Base-by-base conservation (phyloP, 1,140 invertebrate species). In the Chionoecetes opilio region DNA sequence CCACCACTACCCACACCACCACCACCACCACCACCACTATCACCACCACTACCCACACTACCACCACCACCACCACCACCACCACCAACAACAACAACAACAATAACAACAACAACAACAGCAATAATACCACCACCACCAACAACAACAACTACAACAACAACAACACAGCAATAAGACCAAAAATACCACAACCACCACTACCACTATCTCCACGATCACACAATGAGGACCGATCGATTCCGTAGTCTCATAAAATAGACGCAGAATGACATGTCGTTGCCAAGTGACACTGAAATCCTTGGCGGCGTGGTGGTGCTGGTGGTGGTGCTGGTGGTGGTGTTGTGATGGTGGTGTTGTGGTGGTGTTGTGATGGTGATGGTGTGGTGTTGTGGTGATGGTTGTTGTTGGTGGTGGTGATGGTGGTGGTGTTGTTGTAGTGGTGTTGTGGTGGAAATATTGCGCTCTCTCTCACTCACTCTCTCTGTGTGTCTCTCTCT, bases 401-500 rank as follows among this genome's bases (percentile, higher is more conserved):
- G n/a, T n/a, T n/a, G n/a, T n/a, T n/a, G n/a, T n/a, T 17, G 21
- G 11, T 53, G 46, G 46, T 21, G 63, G 26, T 21, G 63, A 1
- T n/a, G 63, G n/a, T 75, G 21, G 63, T 75, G n/a, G 63, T 75
- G 21, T 75, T 75, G 63, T n/a, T 26, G n/a, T n/a, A n/a, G 63
- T n/a, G 63, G 5, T 17, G 26, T 21, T 5, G 26, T n/a, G 63
- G 32, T 11, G 38, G 86, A 8, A 34, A 87, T 35, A n/a, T 37
- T n/a, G 86, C 41, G 82, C 91, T 92, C 63, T 82, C 63, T 92
- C 91, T 92, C 32, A 11, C 41, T 75, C 63, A 82, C 63, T 35
- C 46, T 75, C 53, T 75, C 41, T 90, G 38, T 92, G 29, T 63
- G 53, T 92, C 91, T 92, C 91, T 82, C 91, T 82, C 41, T 41